Conservation (phyloP, 2,113 vertebrate species). For the Malurus melanocephalus region DNA sequence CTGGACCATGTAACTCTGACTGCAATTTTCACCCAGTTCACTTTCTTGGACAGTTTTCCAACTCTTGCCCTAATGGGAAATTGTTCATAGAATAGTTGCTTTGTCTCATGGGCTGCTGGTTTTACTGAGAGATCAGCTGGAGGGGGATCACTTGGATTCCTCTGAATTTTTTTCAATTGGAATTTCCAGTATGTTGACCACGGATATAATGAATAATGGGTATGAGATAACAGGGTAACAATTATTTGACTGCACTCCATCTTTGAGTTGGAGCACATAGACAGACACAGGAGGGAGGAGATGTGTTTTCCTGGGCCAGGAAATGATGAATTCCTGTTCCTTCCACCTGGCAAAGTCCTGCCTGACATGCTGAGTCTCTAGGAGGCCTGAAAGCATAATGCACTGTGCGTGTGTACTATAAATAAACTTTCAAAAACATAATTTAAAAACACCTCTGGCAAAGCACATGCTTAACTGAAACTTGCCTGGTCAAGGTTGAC, state of each 20-base stretch:
- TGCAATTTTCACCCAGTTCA: background rate
- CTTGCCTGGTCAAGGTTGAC: conserved; percentile 27
- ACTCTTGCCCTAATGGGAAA: background rate
- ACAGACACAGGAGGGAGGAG: background rate
- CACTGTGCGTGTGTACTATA: conserved; percentile 30
- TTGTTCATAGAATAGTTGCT: background rate
- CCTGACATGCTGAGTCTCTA: background rate
- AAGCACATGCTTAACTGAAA: conserved; percentile 49
- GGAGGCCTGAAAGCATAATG: background rate
- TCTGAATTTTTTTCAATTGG: background rate
- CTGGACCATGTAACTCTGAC: background rate
- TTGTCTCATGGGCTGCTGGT: background rate
- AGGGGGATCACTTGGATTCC: background rate
- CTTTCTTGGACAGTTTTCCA: background rate
- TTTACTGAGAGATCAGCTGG: background rate
- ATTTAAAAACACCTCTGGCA: conserved; percentile 62
- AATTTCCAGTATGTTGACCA: background rate
- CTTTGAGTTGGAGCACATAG: background rate
- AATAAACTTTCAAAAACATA: conserved; percentile 39
- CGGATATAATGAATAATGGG: background rate
- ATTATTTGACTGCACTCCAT: background rate
- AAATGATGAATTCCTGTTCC: background rate
- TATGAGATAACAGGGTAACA: background rate
- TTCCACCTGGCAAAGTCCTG: background rate
- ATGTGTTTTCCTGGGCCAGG: background rate